A percentile compares a stretch with the other conserved stretches of the same genome.
Evolutionary conservation across 2,888 invertebrate species (phyloP).

Genomic region (Cetonia aurata): DNA sequence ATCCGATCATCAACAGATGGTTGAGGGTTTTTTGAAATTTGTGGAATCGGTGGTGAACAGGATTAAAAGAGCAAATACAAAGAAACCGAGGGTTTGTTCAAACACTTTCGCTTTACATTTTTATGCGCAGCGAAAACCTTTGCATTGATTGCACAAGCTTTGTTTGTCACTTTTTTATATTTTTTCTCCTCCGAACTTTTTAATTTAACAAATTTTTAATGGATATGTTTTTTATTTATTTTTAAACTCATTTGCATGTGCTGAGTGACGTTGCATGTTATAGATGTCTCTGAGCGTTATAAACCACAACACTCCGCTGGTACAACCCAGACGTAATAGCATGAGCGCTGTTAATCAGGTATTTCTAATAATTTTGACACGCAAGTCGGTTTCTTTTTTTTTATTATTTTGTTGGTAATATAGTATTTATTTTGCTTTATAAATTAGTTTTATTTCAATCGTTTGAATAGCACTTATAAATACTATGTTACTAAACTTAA

Average conservation of each 20-base stretch:
- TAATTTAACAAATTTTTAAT: conserved; percentile 18
- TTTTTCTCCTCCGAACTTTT: conserved; percentile 48
- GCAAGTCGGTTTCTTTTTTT: not conserved
- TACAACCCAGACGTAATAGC: conserved; percentile 67
- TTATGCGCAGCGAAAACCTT: conserved; percentile 16
- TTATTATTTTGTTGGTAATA: not conserved
- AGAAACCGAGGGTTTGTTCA: conserved; percentile 81
- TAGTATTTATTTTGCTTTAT: not conserved
- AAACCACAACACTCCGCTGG: conserved; percentile 62
- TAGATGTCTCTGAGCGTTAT: conserved; percentile 67
- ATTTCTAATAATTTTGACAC: conserved; percentile 46
- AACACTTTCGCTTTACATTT: conserved; percentile 21
- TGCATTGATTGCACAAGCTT: conserved; percentile 18
- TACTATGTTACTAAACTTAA: too few species aligned
- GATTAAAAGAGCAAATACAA: conserved; percentile 81
- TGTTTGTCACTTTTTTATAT: conserved; percentile 46
- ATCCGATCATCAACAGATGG: conserved; percentile 74
- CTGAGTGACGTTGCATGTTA: conserved; percentile 62
- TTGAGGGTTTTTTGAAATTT: conserved; percentile 83
- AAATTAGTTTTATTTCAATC: not conserved
- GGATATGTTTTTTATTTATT: conserved; percentile 38
- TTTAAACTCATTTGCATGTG: conserved; percentile 50
- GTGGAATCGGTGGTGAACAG: conserved; percentile 91
- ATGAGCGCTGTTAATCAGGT: conserved; percentile 64
- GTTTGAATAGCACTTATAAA: too few species aligned